A percentile compares a stretch with the other conserved stretches of the same genome.
These are phyloP conservation scores for Sesia apiformis DNA, from an alignment of 2,888 invertebrate genomes.

Conservation along the genomic window DNA sequence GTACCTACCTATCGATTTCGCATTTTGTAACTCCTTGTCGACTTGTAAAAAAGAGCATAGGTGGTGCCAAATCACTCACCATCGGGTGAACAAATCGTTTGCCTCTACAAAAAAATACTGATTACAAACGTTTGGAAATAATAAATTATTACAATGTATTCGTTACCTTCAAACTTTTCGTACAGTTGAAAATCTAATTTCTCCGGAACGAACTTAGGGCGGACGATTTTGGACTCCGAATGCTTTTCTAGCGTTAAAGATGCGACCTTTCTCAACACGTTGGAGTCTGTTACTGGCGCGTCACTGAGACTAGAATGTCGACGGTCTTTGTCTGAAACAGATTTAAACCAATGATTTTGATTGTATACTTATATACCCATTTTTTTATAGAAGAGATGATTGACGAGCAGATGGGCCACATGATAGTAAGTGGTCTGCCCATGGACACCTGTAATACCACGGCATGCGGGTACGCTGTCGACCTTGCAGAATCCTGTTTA, in stretches of 20 bases:
- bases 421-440: no score
- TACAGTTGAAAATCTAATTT: constrained; percentile 90
- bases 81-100: not conserved
- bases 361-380: no score
- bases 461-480: no score
- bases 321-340: constrained; percentile 40
- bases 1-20: no score
- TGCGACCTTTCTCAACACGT: constrained; percentile 88
- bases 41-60: no score
- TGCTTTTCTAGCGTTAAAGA: constrained; percentile 85
- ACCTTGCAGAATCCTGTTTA: no score
- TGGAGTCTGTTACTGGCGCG: constrained; percentile 70
- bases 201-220: constrained; percentile 87
- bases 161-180: constrained; percentile 92
- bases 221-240: constrained; percentile 78
- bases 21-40: no score
- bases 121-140: not conserved
- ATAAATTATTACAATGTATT: not conserved
- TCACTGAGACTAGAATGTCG: constrained; percentile 71
- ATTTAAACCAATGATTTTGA: no score
- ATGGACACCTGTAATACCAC: no score
- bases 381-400: no score
- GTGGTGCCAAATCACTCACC: no score
- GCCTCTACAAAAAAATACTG: not conserved
- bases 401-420: no score